Conservation (phyloP, 2,797 vertebrate species). For the Malurus leucopterus region DNA sequence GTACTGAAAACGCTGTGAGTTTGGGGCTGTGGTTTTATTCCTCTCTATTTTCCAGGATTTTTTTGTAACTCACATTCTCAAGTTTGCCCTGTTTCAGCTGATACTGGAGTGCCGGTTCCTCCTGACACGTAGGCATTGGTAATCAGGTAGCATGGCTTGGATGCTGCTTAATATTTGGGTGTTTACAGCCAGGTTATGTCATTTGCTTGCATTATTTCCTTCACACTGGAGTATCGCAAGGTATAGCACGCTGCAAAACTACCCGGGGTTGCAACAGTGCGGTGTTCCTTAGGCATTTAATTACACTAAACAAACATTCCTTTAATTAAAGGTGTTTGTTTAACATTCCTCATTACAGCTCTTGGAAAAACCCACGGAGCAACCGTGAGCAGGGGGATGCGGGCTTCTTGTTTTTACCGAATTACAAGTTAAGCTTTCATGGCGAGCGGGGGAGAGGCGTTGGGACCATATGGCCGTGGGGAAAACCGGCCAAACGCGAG, state of each 20-base stretch:
- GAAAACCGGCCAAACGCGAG: conserved; percentile 8
- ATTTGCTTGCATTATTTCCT: neutral
- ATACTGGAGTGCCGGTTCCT: neutral
- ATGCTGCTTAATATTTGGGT: conserved; percentile 5
- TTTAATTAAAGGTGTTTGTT: conserved; percentile 65
- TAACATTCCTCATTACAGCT: conserved; percentile 52
- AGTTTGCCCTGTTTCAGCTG: neutral
- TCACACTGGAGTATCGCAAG: neutral
- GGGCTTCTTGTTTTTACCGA: neutral
- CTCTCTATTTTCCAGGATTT: neutral
- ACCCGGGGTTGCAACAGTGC: neutral
- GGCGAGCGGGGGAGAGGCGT: conserved; percentile 9
- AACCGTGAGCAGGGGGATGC: conserved; percentile 3
- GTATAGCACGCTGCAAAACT: neutral
- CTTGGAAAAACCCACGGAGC: conserved; percentile 54
- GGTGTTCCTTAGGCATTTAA: conserved; percentile 45
- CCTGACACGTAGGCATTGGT: conserved; percentile 35
- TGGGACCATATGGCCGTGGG: conserved; percentile 17
- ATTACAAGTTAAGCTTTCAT: conserved; percentile 8
- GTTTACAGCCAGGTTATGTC: neutral
- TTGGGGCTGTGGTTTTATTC: neutral
- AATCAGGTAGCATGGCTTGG: neutral
- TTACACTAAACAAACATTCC: conserved; percentile 63
- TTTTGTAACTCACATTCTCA: neutral
- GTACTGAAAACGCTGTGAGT: neutral